A percentile compares a stretch with the other conserved stretches of the same genome.
Evolutionary conservation across 92 coral and sea anemone genomes (phyloP).

Genomic region (Isaurus tuberculatus): DNA sequence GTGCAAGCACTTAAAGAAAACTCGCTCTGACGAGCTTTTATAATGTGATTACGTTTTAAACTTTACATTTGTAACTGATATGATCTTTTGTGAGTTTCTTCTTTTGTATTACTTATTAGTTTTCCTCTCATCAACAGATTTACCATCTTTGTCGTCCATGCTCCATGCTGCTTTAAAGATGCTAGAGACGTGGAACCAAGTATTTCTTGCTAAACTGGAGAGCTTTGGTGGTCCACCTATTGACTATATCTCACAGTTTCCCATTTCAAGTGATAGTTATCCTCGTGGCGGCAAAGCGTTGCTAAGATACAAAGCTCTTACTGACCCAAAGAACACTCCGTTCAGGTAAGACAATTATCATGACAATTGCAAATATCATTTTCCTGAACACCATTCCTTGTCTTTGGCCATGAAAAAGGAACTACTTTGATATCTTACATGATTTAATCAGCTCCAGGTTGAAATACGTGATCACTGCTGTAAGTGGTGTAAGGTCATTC

Average conservation of each 20-base stretch:
- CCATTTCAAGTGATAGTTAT: constrained; percentile 87
- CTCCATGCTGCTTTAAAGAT: constrained; percentile 94
- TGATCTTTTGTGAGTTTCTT: too few species aligned
- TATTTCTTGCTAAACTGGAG: constrained; percentile 81
- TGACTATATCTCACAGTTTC: constrained; percentile 87
- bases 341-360: constrained; percentile 69
- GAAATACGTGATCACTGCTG: too few species aligned
- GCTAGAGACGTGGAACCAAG: constrained; percentile 92
- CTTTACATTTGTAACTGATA: too few species aligned
- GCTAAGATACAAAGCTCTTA: constrained; percentile 92
- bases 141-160: constrained; percentile 94
- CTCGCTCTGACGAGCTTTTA: too few species aligned
- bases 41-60: not conserved
- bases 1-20: too few species aligned
- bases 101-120: not conserved
- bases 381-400: not conserved
- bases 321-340: constrained; percentile 95
- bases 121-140: constrained; percentile 60
- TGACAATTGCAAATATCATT: not conserved
- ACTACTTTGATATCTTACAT: too few species aligned
- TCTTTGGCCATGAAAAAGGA: too few species aligned
- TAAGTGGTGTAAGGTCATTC: too few species aligned
- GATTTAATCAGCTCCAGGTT: too few species aligned
- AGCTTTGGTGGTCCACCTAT: constrained; percentile 87
- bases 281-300: constrained; percentile 97